phyloP scores from a whole-genome alignment of 2,888 invertebrate species.

The Cephus rjabovi region DNA sequence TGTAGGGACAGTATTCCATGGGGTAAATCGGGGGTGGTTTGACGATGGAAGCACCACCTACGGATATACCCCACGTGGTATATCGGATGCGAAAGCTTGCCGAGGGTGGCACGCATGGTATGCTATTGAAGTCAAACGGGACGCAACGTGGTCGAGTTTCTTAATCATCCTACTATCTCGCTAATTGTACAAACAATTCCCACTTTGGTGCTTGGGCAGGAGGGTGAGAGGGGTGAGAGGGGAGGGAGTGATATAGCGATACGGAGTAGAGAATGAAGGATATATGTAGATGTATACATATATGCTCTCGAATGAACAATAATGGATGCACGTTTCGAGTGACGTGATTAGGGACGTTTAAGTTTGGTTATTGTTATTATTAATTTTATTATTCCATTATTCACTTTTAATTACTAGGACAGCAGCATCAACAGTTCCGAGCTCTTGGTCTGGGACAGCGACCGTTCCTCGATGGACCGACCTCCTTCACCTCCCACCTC shows the following conservation, averaged over 20 bases:
- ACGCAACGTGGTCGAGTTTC: conserved; percentile 44
- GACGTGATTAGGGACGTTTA: background rate
- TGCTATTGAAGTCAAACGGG: conserved; percentile 53
- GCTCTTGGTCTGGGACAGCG: conserved; percentile 81
- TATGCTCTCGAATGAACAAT: background rate
- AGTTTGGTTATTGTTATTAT: background rate
- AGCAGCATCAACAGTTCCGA: conserved; percentile 76
- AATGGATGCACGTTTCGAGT: background rate
- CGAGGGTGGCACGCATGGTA: conserved; percentile 34
- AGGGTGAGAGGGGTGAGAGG: background rate
- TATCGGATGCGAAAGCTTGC: background rate
- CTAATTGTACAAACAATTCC: conserved; percentile 48
- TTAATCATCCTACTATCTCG: conserved; percentile 48
- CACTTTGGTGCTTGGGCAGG: background rate
- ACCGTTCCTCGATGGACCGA: conserved; percentile 72
- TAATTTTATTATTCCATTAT: background rate
- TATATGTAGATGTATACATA: no score
- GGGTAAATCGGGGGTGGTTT: background rate
- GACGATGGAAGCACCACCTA: background rate
- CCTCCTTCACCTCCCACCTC: conserved; percentile 75
- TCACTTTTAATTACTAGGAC: conserved; percentile 52
- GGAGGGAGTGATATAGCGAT: background rate
- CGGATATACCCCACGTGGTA: background rate
- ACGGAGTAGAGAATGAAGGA: background rate
- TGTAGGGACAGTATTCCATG: background rate